Evolutionary conservation across 1,140 invertebrate species (phyloP).

Genomic region (Trinorchestia longiramus): DNA sequence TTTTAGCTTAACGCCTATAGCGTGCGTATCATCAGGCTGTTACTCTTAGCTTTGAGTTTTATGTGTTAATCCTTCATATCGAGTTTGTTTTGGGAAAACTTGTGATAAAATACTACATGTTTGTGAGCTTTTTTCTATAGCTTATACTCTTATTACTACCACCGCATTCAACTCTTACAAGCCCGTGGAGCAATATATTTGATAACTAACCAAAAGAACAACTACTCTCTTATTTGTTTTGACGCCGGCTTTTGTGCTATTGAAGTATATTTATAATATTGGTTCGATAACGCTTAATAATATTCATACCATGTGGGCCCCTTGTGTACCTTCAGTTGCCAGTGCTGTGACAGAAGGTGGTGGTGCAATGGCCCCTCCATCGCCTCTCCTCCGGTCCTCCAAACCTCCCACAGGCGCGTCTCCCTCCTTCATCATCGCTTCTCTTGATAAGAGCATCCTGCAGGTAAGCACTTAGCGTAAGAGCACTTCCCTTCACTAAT

Average conservation of each 20-base stretch:
- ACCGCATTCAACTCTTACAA: no score
- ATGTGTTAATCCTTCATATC: no score
- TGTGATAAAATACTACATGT: no score
- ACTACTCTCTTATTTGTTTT: background rate
- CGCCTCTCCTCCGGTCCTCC: slow-evolving; percentile 61
- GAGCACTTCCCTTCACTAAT: background rate
- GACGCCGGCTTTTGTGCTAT: background rate
- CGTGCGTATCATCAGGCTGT: no score
- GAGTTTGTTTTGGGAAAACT: no score
- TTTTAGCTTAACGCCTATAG: no score
- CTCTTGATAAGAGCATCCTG: slow-evolving; percentile 77
- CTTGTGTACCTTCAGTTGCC: background rate
- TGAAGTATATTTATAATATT: background rate
- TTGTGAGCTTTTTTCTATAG: no score
- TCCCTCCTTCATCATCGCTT: slow-evolving; percentile 71
- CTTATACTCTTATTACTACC: no score
- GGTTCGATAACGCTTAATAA: background rate
- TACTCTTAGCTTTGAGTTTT: no score
- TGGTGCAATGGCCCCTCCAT: slow-evolving; percentile 56
- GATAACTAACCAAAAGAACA: no score
- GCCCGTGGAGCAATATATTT: no score
- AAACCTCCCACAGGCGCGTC: slow-evolving; percentile 60
- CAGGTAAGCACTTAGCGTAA: slow-evolving; percentile 71
- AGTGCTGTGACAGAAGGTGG: background rate
- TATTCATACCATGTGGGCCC: background rate